These are phyloP conservation scores for Bombus turneri DNA, from an alignment of 1,140 invertebrate species.

Conservation along the genomic window DNA sequence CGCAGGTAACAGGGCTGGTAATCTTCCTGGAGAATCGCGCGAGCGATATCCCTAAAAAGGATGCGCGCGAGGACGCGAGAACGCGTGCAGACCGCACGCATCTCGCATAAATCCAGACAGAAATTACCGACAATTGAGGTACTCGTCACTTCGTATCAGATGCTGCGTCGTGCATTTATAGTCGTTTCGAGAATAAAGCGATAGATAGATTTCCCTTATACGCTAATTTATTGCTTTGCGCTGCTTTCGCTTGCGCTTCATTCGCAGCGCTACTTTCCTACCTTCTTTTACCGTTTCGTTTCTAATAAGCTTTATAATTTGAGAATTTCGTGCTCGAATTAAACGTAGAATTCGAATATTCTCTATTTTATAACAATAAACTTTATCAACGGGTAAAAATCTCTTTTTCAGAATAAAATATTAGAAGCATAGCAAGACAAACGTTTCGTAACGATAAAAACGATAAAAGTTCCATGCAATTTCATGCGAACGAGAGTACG, in stretches of 20 bases:
- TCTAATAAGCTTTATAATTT: neutral
- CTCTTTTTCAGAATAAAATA: too few relatives aligned
- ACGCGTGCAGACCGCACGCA: slow-evolving; percentile 1
- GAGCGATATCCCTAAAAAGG: slow-evolving; percentile 44
- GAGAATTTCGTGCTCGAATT: neutral
- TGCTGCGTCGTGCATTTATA: neutral
- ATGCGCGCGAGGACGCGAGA: neutral
- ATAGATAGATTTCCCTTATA: neutral
- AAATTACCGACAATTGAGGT: slow-evolving; percentile 9
- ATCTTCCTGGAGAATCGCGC: slow-evolving; percentile 40
- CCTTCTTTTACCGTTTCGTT: too few relatives aligned
- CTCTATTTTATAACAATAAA: too few relatives aligned
- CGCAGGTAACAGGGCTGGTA: slow-evolving; percentile 37
- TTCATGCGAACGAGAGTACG: too few relatives aligned
- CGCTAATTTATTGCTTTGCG: too few relatives aligned
- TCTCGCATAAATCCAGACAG: slow-evolving; percentile 8
- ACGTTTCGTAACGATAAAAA: too few relatives aligned
- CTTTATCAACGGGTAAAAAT: too few relatives aligned
- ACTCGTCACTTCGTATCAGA: slow-evolving; percentile 26
- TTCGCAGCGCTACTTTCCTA: too few relatives aligned
- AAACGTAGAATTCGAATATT: neutral
- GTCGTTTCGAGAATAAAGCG: neutral
- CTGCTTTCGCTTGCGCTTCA: too few relatives aligned
- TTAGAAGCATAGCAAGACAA: too few relatives aligned
- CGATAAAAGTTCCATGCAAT: too few relatives aligned